Base-by-base conservation (phyloP, 2,888 invertebrate genomes). In the Ophraella communa region DNA sequence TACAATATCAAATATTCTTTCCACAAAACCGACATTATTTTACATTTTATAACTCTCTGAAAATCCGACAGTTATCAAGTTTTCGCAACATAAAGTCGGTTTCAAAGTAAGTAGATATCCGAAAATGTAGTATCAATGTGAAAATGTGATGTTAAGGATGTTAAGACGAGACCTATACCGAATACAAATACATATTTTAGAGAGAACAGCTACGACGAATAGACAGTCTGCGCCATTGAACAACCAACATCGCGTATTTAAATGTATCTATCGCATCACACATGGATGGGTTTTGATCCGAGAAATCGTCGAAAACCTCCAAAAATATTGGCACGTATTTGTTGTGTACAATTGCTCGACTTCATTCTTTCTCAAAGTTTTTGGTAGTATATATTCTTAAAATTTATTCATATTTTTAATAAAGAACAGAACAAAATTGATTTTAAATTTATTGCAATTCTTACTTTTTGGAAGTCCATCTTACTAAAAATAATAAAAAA, bases 101-200 rank as follows among this genome's bases (percentile, higher is more conserved):
- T 74, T 69, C 67, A 70, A 73, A 74, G 77, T 74, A 75, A 78
- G 75, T 74, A 71, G 74, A 77, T 76, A 72, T 71, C 75, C 70
- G 66, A 72, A 73, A 76, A 78, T 74, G 74, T 74, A 73, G 78
- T 77, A 79, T 80, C 79, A 73, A 76, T 77, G 74, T 73, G 64
- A 45, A 60, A 57, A 66, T 62, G 65, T 61, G 59, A 67, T 64
- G 67, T 67, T 69, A 67, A 67, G 65, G 73, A 78, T 74, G 78
- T 77, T 79, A 79, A 79, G 74, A 71, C 73, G 70, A 76, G 71
- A 77, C 77, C 64, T 74, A 77, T 75, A 75, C 76, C 77, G 80
- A 78, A 80, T 80, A 80, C 79, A 79, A 80, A 80, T 79, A 77
- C 76, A 78, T 78, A 71, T 79, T 76, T 79, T 76, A 76, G 71